These are phyloP conservation scores for Athetis lepigone DNA, from an alignment of 2,888 invertebrate genomes.

Conservation along the genomic window DNA sequence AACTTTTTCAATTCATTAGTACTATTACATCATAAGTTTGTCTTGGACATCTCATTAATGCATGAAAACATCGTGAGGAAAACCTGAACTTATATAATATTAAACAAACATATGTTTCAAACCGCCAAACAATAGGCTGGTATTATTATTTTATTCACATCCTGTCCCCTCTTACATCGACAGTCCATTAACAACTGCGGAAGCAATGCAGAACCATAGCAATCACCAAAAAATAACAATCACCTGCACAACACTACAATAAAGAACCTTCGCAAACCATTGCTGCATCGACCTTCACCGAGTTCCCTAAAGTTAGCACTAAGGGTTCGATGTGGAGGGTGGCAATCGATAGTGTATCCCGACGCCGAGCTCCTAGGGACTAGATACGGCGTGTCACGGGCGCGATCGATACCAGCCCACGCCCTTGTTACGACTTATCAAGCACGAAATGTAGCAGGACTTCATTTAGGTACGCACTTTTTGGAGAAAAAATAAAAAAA, in stretches of 20 bases:
- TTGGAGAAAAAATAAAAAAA: conserved; percentile 1
- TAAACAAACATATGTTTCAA: no score
- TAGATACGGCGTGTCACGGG: conserved; percentile 74
- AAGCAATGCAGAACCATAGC: conserved; percentile 7
- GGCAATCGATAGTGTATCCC: conserved; percentile 47
- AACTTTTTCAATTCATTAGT: no score
- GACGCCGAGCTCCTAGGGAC: conserved; percentile 58
- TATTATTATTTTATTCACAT: neutral
- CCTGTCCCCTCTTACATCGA: neutral
- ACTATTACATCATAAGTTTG: no score
- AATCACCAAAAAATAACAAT: no score
- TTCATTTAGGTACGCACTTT: neutral
- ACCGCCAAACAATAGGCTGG: no score
- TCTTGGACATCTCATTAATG: no score
- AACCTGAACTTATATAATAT: no score
- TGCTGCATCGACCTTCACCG: conserved; percentile 44
- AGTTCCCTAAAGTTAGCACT: conserved; percentile 13
- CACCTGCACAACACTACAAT: neutral
- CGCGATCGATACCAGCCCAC: conserved; percentile 73
- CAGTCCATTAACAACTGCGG: conserved; percentile 23
- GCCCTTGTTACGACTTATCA: conserved; percentile 64
- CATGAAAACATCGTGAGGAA: no score
- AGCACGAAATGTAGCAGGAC: conserved; percentile 35
- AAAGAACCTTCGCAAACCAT: conserved; percentile 12
- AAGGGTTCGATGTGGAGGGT: conserved; percentile 45